phyloP scores from a whole-genome alignment of 2,888 invertebrate genomes.

The Apoda limacodes region DNA sequence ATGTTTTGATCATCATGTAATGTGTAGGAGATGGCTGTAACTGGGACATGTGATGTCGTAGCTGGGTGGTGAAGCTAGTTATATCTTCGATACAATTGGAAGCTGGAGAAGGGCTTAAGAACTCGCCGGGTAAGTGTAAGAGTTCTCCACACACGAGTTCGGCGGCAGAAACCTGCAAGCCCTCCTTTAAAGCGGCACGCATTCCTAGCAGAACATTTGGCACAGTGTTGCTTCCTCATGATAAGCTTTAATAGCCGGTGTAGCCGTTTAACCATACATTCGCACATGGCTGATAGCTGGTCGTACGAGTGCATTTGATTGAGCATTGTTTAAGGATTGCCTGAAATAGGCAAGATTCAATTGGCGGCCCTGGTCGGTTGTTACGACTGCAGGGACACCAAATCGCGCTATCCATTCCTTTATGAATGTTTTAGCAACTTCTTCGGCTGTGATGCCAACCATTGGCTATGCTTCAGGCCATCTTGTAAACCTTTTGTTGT shows the following conservation, averaged over 20 bases:
- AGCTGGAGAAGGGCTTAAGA: too few species aligned
- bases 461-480: conserved; percentile 22
- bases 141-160: conserved; percentile 17
- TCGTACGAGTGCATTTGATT: conserved; percentile 12
- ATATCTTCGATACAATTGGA: too few species aligned
- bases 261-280: too few species aligned
- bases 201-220: conserved; percentile 19
- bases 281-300: conserved; percentile 14
- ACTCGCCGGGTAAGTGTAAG: conserved; percentile 12
- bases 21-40: too few species aligned
- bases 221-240: conserved; percentile 13
- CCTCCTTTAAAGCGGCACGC: conserved; percentile 17
- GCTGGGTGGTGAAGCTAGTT: too few species aligned
- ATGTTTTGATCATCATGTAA: too few species aligned
- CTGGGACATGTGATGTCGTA: too few species aligned
- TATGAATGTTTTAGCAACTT: conserved; percentile 12
- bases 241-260: conserved; percentile 20
- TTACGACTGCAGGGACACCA: conserved; percentile 12
- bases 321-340: conserved; percentile 2
- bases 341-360: conserved; percentile 10
- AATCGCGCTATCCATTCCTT: conserved; percentile 14
- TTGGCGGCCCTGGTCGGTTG: conserved; percentile 15
- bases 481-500: conserved; percentile 23
- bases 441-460: conserved; percentile 12
- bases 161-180: conserved; percentile 11